A percentile compares a stretch with the other conserved stretches of the same genome.
phyloP scores from a whole-genome alignment of 2,888 invertebrate genomes.

The Lordiphosa andalusiaca region DNA sequence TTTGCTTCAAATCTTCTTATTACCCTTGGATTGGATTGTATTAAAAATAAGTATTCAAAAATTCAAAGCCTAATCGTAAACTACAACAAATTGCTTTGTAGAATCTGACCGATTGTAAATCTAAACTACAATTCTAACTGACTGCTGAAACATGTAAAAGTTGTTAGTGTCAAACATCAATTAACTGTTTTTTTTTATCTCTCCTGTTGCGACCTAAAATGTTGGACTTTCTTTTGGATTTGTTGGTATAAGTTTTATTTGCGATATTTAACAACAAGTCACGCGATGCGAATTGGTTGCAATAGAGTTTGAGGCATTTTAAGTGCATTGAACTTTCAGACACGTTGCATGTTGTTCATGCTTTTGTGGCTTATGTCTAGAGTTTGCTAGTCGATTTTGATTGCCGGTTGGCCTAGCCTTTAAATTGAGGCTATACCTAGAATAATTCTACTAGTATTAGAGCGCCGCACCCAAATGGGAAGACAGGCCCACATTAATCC shows the following conservation, averaged over 20 bases:
- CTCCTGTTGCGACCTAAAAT: constrained; percentile 11
- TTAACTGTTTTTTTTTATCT: background rate
- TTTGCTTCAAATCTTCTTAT: too few species aligned
- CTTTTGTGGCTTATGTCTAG: constrained; percentile 28
- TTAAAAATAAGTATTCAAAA: too few species aligned
- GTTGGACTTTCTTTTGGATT: constrained; percentile 7
- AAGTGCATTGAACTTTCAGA: constrained; percentile 49
- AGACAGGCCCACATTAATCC: constrained; percentile 39
- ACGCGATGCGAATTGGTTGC: constrained; percentile 25
- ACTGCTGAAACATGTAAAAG: too few species aligned
- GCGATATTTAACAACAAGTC: constrained; percentile 35
- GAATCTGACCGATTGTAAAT: too few species aligned
- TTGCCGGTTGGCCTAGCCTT: constrained; percentile 39
- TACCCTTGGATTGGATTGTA: too few species aligned
- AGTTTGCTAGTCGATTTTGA: constrained; percentile 56
- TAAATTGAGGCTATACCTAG: constrained; percentile 5
- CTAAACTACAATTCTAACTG: too few species aligned
- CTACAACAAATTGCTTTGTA: too few species aligned
- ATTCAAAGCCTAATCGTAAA: too few species aligned
- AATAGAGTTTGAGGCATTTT: constrained; percentile 7
- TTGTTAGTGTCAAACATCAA: too few species aligned
- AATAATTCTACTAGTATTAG: constrained; percentile 5
- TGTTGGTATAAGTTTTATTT: constrained; percentile 19
- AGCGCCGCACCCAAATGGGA: constrained; percentile 36
- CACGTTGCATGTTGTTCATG: constrained; percentile 23